These are phyloP conservation scores for Polia nebulosa DNA, from an alignment of 2,888 invertebrate genomes.

Conservation along the genomic window DNA sequence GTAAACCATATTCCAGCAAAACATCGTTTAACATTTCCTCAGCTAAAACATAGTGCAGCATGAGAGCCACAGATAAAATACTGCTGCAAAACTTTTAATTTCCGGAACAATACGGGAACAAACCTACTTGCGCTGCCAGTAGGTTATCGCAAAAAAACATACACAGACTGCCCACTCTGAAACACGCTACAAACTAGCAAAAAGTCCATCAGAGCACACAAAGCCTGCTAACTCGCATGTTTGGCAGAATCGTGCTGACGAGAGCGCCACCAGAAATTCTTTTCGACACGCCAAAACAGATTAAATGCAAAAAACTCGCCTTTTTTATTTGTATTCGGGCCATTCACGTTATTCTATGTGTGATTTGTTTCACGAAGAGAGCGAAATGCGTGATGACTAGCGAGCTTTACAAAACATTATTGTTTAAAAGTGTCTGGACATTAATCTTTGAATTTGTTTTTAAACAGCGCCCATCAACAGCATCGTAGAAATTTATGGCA, in stretches of 20 bases:
- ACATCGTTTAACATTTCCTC: neutral
- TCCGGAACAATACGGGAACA: constrained; percentile 37
- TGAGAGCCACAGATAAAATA: constrained; percentile 12
- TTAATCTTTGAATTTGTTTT: neutral
- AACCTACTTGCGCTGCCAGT: constrained; percentile 15
- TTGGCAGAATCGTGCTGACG: constrained; percentile 12
- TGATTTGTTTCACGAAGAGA: neutral
- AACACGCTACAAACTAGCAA: constrained; percentile 40
- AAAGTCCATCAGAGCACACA: constrained; percentile 40
- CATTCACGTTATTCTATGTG: neutral
- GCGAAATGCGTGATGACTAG: neutral
- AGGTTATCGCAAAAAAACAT: constrained; percentile 42
- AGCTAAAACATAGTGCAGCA: neutral
- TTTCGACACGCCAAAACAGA: constrained; percentile 31
- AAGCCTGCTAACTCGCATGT: constrained; percentile 51
- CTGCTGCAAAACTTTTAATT: constrained; percentile 28
- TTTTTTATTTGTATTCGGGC: constrained; percentile 5
- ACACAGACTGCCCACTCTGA: constrained; percentile 15
- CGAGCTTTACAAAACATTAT: neutral
- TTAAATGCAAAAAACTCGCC: constrained; percentile 2
- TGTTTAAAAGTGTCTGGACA: neutral
- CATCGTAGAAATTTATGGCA: neutral
- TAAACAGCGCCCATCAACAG: neutral
- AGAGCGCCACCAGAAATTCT: constrained; percentile 19
- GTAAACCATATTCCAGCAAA: neutral